Percentiles rank a stretch among this genome's conserved stretches.
These are phyloP conservation scores for Drosophila burlai DNA, from an alignment of 1,140 invertebrate genomes.

Conservation along the genomic window DNA sequence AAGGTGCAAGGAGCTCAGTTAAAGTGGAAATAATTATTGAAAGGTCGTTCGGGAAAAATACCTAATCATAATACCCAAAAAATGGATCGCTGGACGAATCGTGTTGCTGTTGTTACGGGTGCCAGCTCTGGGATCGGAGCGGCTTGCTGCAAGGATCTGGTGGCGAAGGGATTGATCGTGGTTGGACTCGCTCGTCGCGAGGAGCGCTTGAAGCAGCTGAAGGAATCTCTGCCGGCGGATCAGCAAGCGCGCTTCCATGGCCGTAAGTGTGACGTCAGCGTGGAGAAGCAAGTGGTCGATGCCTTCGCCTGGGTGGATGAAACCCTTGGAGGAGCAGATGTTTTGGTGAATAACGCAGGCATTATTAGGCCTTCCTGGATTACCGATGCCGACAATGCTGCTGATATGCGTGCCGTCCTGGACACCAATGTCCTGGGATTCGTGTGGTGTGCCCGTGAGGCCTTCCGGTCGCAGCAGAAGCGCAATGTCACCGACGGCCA, in stretches of 20 bases:
- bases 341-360: constrained; percentile 89
- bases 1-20: neutral
- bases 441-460: constrained; percentile 86
- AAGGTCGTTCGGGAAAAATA: neutral
- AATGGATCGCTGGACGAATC: constrained; percentile 51
- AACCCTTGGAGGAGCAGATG: constrained; percentile 88
- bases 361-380: constrained; percentile 85
- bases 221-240: constrained; percentile 34
- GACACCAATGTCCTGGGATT: constrained; percentile 87
- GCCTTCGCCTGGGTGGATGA: constrained; percentile 88
- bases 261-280: constrained; percentile 87
- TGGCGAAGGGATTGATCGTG: constrained; percentile 86
- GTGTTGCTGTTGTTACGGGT: constrained; percentile 79
- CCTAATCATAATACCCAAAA: neutral
- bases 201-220: constrained; percentile 86
- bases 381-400: constrained; percentile 84
- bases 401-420: constrained; percentile 38
- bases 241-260: constrained; percentile 38
- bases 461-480: constrained; percentile 87
- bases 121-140: constrained; percentile 87
- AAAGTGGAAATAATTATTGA: neutral
- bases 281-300: constrained; percentile 88
- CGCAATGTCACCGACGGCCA: constrained; percentile 88
- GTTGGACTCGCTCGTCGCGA: constrained; percentile 89
- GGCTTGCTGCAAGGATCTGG: constrained; percentile 83